A percentile compares a stretch with the other conserved stretches of the same genome.
These are phyloP conservation scores for Limnodromus scolopaceus DNA, from an alignment of 2,797 vertebrate species.

Conservation along the genomic window DNA sequence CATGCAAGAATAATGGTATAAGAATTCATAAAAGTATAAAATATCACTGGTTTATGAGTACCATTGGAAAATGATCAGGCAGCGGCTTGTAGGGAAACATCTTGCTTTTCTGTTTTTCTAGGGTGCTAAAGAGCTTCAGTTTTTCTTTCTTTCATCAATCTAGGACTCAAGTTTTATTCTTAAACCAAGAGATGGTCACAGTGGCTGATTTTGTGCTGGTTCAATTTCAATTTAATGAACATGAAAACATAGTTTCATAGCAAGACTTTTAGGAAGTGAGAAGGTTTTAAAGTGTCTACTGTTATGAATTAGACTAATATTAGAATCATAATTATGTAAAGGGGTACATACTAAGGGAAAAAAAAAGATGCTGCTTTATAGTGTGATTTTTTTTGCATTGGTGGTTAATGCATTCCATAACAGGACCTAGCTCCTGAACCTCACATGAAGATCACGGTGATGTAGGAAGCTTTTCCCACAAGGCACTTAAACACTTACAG, in stretches of 20 bases:
- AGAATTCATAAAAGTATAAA: constrained; percentile 36
- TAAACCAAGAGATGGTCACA: not conserved
- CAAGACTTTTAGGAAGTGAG: not conserved
- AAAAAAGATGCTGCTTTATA: not conserved
- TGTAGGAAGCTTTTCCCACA: not conserved
- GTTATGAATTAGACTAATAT: not conserved
- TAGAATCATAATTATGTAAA: not conserved
- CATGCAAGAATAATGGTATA: constrained; percentile 29
- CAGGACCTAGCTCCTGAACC: not conserved
- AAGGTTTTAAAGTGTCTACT: not conserved
- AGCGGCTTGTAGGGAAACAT: constrained; percentile 1
- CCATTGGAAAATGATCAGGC: constrained; percentile 23
- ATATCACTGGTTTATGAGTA: constrained; percentile 43
- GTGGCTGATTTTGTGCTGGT: not conserved
- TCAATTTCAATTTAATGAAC: not conserved
- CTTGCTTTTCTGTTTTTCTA: constrained; percentile 20
- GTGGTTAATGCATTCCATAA: not conserved
- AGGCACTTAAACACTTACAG: not conserved
- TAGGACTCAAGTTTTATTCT: not conserved
- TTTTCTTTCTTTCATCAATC: constrained; percentile 23
- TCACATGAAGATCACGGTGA: not conserved
- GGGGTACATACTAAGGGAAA: not conserved
- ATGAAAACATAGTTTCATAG: not conserved
- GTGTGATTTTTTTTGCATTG: not conserved
- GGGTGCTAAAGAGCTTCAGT: constrained; percentile 1